These are phyloP conservation scores for Mactra quadrangularis DNA, from an alignment of 1,140 invertebrate species.

Conservation along the genomic window DNA sequence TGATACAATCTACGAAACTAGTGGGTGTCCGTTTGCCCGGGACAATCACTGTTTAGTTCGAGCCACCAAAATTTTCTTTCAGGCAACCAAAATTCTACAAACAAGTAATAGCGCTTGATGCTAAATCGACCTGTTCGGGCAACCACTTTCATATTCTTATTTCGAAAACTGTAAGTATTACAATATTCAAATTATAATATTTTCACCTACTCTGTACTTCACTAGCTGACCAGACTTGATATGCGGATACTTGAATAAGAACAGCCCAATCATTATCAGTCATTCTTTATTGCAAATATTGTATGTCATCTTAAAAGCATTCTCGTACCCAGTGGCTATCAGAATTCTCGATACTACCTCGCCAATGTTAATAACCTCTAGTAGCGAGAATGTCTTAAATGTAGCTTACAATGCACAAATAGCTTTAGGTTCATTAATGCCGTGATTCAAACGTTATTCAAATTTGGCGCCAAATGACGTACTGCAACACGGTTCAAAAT, in stretches of 20 bases:
- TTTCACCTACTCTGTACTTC: neutral
- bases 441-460: neutral
- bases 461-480: too few species aligned
- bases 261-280: neutral
- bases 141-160: too few species aligned
- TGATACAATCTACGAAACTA: too few species aligned
- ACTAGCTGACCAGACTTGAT: neutral
- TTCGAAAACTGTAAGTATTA: neutral
- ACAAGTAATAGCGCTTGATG: too few species aligned
- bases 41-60: too few species aligned
- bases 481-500: neutral
- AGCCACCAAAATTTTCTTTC: too few species aligned
- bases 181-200: neutral
- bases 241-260: neutral
- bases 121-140: too few species aligned
- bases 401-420: neutral
- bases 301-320: neutral
- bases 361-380: neutral
- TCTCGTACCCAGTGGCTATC: neutral
- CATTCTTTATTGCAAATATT: neutral
- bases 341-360: neutral
- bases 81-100: too few species aligned
- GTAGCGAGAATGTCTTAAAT: neutral
- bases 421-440: neutral
- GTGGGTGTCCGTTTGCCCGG: too few species aligned